Evolutionary conservation across 2,888 invertebrate genomes (phyloP), one percentile per base, ranked within the genome.

Genomic region (Camponotus fellah): DNA sequence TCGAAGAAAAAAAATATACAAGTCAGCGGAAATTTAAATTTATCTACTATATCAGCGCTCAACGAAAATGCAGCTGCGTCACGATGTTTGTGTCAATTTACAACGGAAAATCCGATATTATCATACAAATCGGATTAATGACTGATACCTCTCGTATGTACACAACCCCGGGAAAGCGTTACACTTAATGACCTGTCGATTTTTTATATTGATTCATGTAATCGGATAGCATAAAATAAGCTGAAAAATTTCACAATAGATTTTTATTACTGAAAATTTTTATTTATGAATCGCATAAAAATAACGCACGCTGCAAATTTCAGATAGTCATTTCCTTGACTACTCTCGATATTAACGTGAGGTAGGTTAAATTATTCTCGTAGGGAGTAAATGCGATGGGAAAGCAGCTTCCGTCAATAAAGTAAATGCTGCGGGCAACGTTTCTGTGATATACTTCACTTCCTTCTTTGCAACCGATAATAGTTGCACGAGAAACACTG

Each of bases 81-180:
- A 26, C 53, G 26, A 76, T 37, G 53, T 76, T 68, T 68, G 12
- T 66, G 37, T 76, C 49, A 66, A 76, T 76, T 49, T 66, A 76
- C 43, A 65, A 77, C 37, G n/a, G 58, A 82, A 84, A 82, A 66
- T 72, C 81, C 84, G 62, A 49, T 75, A 75, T 75, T 82, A 74
- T 58, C 53, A 53, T 53, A 62, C 68, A 68, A 82, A 82, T 82
- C 62, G 68, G 82, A 82, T 82, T 84, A 82, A 74, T 46, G 53
- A 21, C 34, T 43, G 17, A 37, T 21, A 46, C 17, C 58, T 56
- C 68, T 60, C 49, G 34, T 49, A 43, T 46, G 17, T 32, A 26
- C 49, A 53, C 60, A 46, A n/a, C 32, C 43, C 17, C 37, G 43
- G n/a, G 8, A 58, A 58, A 80, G 21, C 64, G 5, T 81, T 81